A percentile compares a stretch with the other conserved stretches of the same genome.
Evolutionary conservation across 2,113 vertebrate genomes (phyloP).

Genomic region (Platycercus adscitus): DNA sequence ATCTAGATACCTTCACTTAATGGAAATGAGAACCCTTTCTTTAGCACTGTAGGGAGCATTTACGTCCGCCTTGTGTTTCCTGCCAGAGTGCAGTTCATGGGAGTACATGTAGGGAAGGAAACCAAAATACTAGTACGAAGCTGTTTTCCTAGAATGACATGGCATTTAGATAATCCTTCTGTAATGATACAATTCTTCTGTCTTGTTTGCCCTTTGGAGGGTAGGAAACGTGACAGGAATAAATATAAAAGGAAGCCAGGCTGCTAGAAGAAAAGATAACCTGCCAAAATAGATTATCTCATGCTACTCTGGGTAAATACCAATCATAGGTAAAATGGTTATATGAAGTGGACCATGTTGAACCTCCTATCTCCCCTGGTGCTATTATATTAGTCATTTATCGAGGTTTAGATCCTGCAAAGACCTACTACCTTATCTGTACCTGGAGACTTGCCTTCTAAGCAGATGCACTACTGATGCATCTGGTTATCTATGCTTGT

Average conservation of each 20-base stretch:
- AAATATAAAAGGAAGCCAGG: neutral
- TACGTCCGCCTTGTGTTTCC: neutral
- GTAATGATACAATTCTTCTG: neutral
- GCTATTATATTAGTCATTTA: neutral
- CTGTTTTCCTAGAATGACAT: neutral
- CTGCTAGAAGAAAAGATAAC: neutral
- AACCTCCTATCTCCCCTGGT: neutral
- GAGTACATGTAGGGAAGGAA: neutral
- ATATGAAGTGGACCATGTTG: neutral
- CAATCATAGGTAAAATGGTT: neutral
- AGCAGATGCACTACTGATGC: neutral
- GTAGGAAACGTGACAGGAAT: neutral
- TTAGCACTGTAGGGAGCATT: neutral
- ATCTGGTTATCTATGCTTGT: neutral
- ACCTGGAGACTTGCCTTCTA: neutral
- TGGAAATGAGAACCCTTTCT: neutral
- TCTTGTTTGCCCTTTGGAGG: neutral
- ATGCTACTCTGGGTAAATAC: neutral
- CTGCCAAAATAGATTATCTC: neutral
- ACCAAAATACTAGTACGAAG: neutral
- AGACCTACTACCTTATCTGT: neutral
- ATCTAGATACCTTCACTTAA: neutral
- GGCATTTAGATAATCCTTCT: neutral
- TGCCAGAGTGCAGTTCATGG: neutral
- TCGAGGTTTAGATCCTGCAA: neutral